Conservation (phyloP, 2,888 invertebrate genomes). For the Agrochola circellaris region DNA sequence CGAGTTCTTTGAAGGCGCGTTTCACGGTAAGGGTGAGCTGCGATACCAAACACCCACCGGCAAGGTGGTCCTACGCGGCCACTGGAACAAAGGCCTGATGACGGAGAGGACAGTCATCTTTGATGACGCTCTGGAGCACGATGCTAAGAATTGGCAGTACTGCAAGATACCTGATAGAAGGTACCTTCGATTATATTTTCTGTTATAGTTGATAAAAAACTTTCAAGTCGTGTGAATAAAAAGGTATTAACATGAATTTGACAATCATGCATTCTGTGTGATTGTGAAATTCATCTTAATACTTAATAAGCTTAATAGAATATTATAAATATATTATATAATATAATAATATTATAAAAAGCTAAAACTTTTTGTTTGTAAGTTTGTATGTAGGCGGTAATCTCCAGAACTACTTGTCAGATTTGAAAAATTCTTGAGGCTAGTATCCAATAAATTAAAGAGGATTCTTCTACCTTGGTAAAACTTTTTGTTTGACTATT, state of each 20-base stretch:
- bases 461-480: too few relatives aligned
- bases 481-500: background rate
- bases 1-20: conserved; percentile 7
- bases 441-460: background rate
- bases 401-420: too few relatives aligned
- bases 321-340: too few relatives aligned
- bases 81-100: conserved; percentile 14
- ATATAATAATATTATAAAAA: too few relatives aligned
- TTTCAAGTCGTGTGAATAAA: background rate
- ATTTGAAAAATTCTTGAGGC: too few relatives aligned
- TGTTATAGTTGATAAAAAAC: background rate
- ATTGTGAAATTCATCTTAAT: background rate
- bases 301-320: too few relatives aligned
- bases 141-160: conserved; percentile 12
- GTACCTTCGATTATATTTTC: conserved; percentile 3
- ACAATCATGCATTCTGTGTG: too few relatives aligned
- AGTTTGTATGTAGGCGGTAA: too few relatives aligned
- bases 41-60: conserved; percentile 11
- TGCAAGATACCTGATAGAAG: conserved; percentile 46
- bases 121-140: conserved; percentile 2
- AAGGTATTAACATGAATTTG: too few relatives aligned
- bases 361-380: too few relatives aligned
- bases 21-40: conserved; percentile 33
- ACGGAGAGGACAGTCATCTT: background rate
- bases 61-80: conserved; percentile 9